Base-by-base conservation (phyloP, 2,113 vertebrate species). In the Chlamydotis undulata region DNA sequence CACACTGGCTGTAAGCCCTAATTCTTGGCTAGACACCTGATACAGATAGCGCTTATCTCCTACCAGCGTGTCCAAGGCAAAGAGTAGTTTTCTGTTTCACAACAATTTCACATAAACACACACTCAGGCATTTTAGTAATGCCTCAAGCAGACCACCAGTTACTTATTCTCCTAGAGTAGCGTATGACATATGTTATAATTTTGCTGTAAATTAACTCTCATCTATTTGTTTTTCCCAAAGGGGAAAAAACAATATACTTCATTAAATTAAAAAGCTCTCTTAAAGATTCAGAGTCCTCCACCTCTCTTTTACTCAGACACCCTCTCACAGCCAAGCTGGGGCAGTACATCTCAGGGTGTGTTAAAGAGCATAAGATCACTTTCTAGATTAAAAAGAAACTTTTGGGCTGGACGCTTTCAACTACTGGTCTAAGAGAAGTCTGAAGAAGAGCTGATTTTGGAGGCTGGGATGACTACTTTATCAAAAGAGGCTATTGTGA, bases 41-140 rank as follows among this genome's bases (percentile, higher is more conserved):
- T 49, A 12, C 15, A 87, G 89, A 78, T 74, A 94, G 69, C 5
- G 65, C 52, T 94, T 91, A 76, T 89, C 74, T 87, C 9, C 52
- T 89, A 55, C 35, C 16, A 39, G 21, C 1, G 1, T 37, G 61
- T 63, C 69, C 45, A 64, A 88, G 67, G 76, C 50, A 83, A 77
- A 69, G 56, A 83, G 37, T 35, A 87, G 57, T 84, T 91, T 68
- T 83, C 52, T 84, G 29, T 92, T 95, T 89, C 74, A 73, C 87
- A 84, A 64, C 8, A 28, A 87, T 87, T 94, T 79, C 65, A 57
- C 45, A 61, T 64, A 76, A 89, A 57, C 45, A 28, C 18, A 4
- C 53, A 19, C 52, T 56, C 33, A n/a, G 56, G 55, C 5, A 15
- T 63, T 94, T 94, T 67, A 82, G 69, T 61, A 76, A 23, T 24